Evolutionary conservation across 2,113 vertebrate genomes (phyloP).

Genomic region (Brachypodius melanocephalos): DNA sequence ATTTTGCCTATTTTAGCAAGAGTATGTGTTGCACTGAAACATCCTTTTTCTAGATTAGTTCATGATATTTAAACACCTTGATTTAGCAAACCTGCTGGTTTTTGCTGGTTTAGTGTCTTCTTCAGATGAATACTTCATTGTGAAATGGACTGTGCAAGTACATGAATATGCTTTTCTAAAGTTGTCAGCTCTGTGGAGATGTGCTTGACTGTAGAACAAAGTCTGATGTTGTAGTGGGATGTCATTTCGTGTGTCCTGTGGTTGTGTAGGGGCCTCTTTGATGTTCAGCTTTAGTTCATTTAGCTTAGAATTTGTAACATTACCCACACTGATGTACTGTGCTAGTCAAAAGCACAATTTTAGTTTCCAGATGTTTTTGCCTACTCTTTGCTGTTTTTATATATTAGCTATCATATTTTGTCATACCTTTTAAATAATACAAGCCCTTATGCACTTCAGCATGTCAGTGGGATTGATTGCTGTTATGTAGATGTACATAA

Average conservation of each 20-base stretch:
- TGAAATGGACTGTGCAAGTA: not conserved
- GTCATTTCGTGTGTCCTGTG: rapidly evolving
- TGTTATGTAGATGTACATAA: not conserved
- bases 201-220: not conserved
- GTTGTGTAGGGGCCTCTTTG: not conserved
- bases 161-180: not conserved
- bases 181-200: not conserved
- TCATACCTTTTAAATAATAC: not conserved
- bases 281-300: not conserved
- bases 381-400: not conserved
- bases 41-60: not conserved
- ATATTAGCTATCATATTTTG: not conserved
- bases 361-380: not conserved
- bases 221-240: not conserved
- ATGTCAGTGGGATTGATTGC: not conserved
- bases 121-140: not conserved
- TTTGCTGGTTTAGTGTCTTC: not conserved
- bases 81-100: not conserved
- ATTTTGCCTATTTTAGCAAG: not conserved
- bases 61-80: not conserved
- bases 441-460: not conserved
- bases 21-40: not conserved
- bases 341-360: not conserved
- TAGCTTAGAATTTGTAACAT: not conserved
- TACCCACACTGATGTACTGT: not conserved